Percentiles rank a stretch among this genome's conserved stretches.
phyloP scores from a whole-genome alignment of 2,113 vertebrate genomes.

The Lagenorhynchus albirostris region DNA sequence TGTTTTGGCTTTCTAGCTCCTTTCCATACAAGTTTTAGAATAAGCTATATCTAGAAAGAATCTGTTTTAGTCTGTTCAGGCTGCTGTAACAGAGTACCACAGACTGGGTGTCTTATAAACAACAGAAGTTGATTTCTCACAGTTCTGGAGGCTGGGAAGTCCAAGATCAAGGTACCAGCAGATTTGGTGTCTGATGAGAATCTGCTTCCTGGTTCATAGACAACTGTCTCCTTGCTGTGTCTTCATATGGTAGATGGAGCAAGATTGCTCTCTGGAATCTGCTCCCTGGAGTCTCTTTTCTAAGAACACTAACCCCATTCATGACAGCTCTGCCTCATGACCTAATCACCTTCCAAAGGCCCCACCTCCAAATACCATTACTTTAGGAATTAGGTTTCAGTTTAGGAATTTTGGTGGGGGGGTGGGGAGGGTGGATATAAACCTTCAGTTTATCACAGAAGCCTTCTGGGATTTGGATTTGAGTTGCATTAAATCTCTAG shows the following conservation, averaged over 20 bases:
- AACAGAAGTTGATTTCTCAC: not conserved
- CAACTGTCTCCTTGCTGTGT: not conserved
- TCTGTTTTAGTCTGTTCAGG: not conserved
- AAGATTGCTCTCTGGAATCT: not conserved
- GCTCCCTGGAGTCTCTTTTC: not conserved
- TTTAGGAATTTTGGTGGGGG: not conserved
- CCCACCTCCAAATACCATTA: not conserved
- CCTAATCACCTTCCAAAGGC: not conserved
- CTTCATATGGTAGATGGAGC: not conserved
- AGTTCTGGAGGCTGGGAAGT: not conserved
- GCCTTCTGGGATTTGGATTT: not conserved
- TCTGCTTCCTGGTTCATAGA: not conserved
- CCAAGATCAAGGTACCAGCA: not conserved
- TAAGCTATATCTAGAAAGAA: not conserved
- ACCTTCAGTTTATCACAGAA: not conserved
- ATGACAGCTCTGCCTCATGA: not conserved
- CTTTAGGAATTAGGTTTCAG: not conserved
- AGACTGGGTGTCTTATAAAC: not conserved
- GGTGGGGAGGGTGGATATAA: not conserved
- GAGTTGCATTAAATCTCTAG: not conserved
- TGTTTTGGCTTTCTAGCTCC: not conserved
- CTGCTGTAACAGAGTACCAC: not conserved
- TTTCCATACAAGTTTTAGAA: not conserved
- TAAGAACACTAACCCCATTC: not conserved
- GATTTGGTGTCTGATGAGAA: not conserved